Evolutionary conservation across 2,888 invertebrate species (phyloP).

Genomic region (Amiota minor): DNA sequence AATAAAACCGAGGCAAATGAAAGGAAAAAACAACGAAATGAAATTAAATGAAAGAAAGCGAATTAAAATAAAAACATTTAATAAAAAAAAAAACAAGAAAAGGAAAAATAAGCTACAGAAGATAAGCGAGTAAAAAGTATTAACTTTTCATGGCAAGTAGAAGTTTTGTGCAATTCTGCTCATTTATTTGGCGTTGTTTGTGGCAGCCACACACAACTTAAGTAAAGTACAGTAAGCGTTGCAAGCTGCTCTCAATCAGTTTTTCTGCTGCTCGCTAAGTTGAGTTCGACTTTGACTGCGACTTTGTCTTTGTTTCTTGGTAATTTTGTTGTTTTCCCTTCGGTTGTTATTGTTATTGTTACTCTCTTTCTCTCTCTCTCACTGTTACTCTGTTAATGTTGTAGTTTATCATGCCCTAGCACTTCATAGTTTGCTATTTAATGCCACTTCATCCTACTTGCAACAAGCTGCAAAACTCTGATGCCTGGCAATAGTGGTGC

Average conservation of each 20-base stretch:
- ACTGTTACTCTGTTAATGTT: neutral
- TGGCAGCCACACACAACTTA: no score
- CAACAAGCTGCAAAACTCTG: no score
- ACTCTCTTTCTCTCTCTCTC: neutral
- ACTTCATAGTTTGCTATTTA: conserved; percentile 13
- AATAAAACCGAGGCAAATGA: no score
- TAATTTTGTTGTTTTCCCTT: no score
- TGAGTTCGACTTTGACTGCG: neutral
- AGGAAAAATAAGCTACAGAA: no score
- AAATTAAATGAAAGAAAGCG: no score
- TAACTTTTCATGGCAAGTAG: conserved; percentile 1
- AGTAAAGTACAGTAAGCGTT: neutral
- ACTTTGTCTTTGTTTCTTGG: neutral
- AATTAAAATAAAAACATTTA: no score
- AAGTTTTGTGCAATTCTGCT: neutral
- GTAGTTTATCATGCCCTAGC: conserved; percentile 10
- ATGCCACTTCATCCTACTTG: conserved; percentile 1
- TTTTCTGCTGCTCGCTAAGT: conserved; percentile 3
- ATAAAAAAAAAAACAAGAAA: no score
- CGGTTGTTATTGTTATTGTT: neutral
- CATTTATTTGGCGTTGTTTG: neutral
- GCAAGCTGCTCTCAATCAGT: conserved; percentile 10
- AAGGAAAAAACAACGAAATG: no score
- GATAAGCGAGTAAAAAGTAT: neutral
- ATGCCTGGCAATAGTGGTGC: no score